Percentiles rank a stretch among this genome's conserved stretches.
phyloP scores from a whole-genome alignment of 2,797 vertebrate species.

The Trematomus bernacchii region DNA sequence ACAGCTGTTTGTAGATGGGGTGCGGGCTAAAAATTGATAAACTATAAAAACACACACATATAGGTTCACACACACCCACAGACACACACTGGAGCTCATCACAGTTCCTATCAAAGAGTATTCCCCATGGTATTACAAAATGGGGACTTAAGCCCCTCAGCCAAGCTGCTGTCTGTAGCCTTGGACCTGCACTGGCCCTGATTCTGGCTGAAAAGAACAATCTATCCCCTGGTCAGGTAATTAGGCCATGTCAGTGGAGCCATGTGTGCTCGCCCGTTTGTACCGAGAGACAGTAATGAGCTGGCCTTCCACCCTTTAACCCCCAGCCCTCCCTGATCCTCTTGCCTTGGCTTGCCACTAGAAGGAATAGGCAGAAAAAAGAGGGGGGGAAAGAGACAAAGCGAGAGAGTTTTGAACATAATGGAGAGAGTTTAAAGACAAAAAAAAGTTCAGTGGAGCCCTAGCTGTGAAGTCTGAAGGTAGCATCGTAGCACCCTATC shows the following conservation, averaged over 20 bases:
- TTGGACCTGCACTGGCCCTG: constrained; percentile 66
- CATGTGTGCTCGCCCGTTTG: constrained; percentile 71
- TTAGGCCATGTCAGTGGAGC: constrained; percentile 80
- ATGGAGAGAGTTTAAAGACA: constrained; percentile 35
- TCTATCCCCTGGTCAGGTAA: constrained; percentile 84
- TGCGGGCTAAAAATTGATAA: constrained; percentile 32
- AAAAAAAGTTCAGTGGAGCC: constrained; percentile 29
- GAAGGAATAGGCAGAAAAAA: constrained; percentile 49
- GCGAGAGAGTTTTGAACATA: constrained; percentile 35
- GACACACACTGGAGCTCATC: constrained; percentile 55
- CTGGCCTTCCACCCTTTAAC: constrained; percentile 75
- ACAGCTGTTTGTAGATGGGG: constrained; percentile 64
- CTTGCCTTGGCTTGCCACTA: constrained; percentile 54
- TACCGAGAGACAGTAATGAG: constrained; percentile 78
- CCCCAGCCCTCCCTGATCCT: constrained; percentile 56
- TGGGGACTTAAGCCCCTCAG: constrained; percentile 70
- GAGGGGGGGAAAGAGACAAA: constrained; percentile 17
- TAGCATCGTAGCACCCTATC: constrained; percentile 43
- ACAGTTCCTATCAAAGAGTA: constrained; percentile 64
- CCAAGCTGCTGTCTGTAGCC: constrained; percentile 73
- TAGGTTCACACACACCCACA: constrained; percentile 40
- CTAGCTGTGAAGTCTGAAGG: constrained; percentile 53
- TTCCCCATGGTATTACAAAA: constrained; percentile 59
- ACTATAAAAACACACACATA: constrained; percentile 35
- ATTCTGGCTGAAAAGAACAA: constrained; percentile 67